These are phyloP conservation scores for Luscinia megarhynchos DNA, from an alignment of 2,797 vertebrate genomes.

Conservation along the genomic window DNA sequence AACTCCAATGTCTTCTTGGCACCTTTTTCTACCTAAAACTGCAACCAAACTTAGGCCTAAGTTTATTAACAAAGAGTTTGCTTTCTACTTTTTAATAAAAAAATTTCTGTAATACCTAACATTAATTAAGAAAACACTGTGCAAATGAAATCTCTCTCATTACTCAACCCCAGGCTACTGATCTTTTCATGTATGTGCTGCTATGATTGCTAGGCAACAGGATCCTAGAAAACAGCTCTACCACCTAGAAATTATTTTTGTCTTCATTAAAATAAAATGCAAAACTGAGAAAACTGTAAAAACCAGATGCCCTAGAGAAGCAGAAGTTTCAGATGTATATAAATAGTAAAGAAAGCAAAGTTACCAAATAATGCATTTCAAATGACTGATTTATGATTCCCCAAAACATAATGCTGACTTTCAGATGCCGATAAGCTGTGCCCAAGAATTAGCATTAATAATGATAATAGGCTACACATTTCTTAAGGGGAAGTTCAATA, in stretches of 20 bases:
- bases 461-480: not conserved
- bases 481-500: not conserved
- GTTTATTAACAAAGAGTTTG: not conserved
- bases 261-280: not conserved
- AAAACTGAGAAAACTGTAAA: not conserved
- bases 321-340: not conserved
- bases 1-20: not conserved
- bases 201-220: not conserved
- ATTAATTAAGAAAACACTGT: not conserved
- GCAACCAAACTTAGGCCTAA: not conserved
- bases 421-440: not conserved
- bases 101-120: not conserved
- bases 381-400: not conserved
- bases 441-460: not conserved
- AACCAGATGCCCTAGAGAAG: not conserved
- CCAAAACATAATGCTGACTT: not conserved
- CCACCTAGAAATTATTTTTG: not conserved
- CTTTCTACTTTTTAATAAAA: not conserved
- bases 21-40: not conserved
- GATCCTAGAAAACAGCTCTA: not conserved
- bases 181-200: not conserved
- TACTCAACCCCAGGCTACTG: not conserved
- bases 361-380: not conserved
- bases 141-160: not conserved
- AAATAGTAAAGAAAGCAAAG: not conserved